phyloP scores from a whole-genome alignment of 2,797 vertebrate species.

The Darevskia mixta region DNA sequence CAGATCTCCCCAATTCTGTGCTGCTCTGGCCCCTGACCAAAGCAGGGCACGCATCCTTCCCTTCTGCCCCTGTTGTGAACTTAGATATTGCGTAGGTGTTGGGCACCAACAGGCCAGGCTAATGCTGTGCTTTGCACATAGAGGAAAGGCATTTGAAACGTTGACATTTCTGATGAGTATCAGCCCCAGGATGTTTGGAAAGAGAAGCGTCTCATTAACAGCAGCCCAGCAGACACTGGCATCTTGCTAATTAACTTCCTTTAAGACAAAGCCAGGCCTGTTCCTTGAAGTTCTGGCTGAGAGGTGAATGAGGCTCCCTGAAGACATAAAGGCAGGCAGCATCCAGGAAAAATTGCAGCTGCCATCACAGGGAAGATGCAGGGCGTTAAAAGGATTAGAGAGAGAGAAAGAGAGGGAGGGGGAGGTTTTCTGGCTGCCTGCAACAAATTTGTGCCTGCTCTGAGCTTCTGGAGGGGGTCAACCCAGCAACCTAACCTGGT shows the following conservation, averaged over 20 bases:
- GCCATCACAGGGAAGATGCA: rapidly evolving
- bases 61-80: neutral
- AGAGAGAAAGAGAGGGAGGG: neutral
- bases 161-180: neutral
- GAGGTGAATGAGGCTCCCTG: neutral
- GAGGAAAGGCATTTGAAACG: neutral
- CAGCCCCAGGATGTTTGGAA: neutral
- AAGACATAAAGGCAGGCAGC: neutral
- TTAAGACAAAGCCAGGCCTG: neutral
- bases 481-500: slow-evolving; percentile 24
- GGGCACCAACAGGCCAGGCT: neutral
- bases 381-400: neutral
- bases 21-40: neutral
- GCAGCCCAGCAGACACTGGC: neutral
- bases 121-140: neutral
- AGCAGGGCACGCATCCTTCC: neutral
- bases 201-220: neutral
- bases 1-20: neutral
- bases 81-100: no score
- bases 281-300: neutral
- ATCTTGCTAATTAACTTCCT: neutral
- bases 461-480: no score
- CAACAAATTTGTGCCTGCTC: neutral
- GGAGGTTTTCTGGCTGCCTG: slow-evolving; percentile 21
- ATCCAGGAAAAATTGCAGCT: slow-evolving; percentile 11